These are phyloP conservation scores for Acrocera orbiculus DNA, from an alignment of 2,888 invertebrate genomes.

Conservation along the genomic window DNA sequence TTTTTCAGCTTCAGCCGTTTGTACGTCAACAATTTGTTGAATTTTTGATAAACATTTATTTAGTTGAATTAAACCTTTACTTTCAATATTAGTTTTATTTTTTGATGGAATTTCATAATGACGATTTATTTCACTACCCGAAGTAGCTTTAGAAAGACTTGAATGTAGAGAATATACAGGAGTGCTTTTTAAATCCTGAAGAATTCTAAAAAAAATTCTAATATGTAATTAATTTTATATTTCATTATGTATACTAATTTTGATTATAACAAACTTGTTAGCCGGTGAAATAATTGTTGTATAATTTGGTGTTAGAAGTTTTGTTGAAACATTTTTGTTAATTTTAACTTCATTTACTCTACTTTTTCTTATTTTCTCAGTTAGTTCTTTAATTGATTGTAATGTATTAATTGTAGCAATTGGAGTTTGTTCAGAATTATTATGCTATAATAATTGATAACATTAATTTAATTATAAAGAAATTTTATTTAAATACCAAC, in stretches of 20 bases:
- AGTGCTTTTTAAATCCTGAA: conserved; percentile 27
- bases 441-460: conserved; percentile 10
- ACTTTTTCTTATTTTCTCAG: conserved; percentile 22
- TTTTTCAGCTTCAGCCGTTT: conserved; percentile 57
- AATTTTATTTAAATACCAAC: conserved; percentile 9
- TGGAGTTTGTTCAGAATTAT: conserved; percentile 23
- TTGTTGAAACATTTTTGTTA: conserved; percentile 18
- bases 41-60: conserved; percentile 29
- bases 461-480: background rate
- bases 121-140: conserved; percentile 22
- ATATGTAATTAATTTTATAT: background rate
- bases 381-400: conserved; percentile 25
- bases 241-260: no score
- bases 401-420: conserved; percentile 23
- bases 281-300: conserved; percentile 27
- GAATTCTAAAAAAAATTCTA: conserved; percentile 16
- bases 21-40: conserved; percentile 50
- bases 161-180: conserved; percentile 24
- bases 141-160: conserved; percentile 25
- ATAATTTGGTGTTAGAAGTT: conserved; percentile 17
- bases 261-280: conserved; percentile 24
- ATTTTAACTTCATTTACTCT: conserved; percentile 19
- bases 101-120: conserved; percentile 19
- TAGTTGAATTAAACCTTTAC: conserved; percentile 21
- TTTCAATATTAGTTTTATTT: conserved; percentile 18